Evolutionary conservation across 1,140 invertebrate genomes (phyloP).

Genomic region (Phthorimaea operculella): DNA sequence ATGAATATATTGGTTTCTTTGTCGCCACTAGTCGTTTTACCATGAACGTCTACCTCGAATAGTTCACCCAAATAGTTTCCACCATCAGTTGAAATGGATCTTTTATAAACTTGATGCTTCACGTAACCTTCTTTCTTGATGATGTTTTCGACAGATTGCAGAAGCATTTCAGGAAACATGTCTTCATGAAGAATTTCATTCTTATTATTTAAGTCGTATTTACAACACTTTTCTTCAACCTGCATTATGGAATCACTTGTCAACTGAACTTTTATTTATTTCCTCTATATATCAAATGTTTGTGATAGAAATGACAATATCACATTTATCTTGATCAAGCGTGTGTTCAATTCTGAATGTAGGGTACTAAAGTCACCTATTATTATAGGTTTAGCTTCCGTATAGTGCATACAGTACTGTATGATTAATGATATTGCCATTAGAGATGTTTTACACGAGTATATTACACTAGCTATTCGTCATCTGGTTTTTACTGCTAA

Average conservation of each 20-base stretch:
- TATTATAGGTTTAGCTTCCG: too few relatives aligned
- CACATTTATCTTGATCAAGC: too few relatives aligned
- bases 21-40: conserved; percentile 19
- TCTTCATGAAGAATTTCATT: not conserved
- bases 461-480: too few relatives aligned
- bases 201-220: not conserved
- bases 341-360: too few relatives aligned
- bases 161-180: not conserved
- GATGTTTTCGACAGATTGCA: conserved; percentile 15
- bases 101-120: conserved; percentile 17
- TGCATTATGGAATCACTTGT: not conserved
- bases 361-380: too few relatives aligned
- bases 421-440: too few relatives aligned
- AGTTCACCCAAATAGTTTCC: conserved; percentile 35
- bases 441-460: too few relatives aligned
- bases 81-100: conserved; percentile 25
- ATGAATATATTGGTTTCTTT: conserved; percentile 39
- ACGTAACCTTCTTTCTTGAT: conserved; percentile 23
- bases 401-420: too few relatives aligned
- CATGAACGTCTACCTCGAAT: conserved; percentile 31
- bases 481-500: too few relatives aligned
- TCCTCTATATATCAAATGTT: too few relatives aligned
- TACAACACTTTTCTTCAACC: not conserved
- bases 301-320: too few relatives aligned
- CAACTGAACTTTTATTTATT: too few relatives aligned